phyloP scores from a whole-genome alignment of 2,113 vertebrate species.

The Coryphaenoides rupestris region DNA sequence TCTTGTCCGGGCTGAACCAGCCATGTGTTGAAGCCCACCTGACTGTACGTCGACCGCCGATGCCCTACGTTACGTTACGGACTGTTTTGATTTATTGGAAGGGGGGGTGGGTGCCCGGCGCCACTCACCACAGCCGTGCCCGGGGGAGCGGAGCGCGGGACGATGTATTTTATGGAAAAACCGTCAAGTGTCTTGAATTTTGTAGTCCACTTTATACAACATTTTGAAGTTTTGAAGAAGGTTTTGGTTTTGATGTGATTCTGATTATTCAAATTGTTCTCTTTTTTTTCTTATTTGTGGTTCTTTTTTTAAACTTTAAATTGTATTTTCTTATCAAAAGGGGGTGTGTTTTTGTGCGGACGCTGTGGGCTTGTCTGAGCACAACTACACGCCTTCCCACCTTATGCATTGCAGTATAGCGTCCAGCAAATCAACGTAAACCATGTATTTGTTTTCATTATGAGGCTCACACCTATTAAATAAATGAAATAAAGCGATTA shows the following conservation, averaged over 20 bases:
- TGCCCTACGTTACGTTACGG: slow-evolving; percentile 23
- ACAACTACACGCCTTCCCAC: slow-evolving; percentile 71
- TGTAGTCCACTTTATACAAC: slow-evolving; percentile 66
- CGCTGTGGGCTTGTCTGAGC: slow-evolving; percentile 49
- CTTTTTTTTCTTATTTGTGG: slow-evolving; percentile 54
- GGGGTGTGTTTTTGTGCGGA: slow-evolving; percentile 63
- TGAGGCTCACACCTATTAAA: slow-evolving; percentile 21
- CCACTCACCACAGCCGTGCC: slow-evolving; percentile 29
- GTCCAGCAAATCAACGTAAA: slow-evolving; percentile 46
- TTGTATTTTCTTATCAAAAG: slow-evolving; percentile 67
- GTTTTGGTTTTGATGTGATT: slow-evolving; percentile 49
- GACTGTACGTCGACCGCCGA: slow-evolving; percentile 44
- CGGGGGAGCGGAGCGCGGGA: slow-evolving; percentile 41
- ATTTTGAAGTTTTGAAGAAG: slow-evolving; percentile 62
- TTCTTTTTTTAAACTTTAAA: slow-evolving; percentile 61
- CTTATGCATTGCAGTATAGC: slow-evolving; percentile 54
- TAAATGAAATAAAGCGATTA: slow-evolving; percentile 32
- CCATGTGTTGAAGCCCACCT: slow-evolving; percentile 37
- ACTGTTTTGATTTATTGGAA: slow-evolving; percentile 60
- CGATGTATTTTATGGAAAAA: slow-evolving; percentile 68
- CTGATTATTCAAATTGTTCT: no score
- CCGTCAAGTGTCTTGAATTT: slow-evolving; percentile 75
- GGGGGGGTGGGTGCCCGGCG: slow-evolving; percentile 60
- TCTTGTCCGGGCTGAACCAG: slow-evolving; percentile 36
- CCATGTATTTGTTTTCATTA: slow-evolving; percentile 33